A percentile compares a stretch with the other conserved stretches of the same genome.
phyloP scores from a whole-genome alignment of 2,113 vertebrate genomes.

The Notiomystis cincta region DNA sequence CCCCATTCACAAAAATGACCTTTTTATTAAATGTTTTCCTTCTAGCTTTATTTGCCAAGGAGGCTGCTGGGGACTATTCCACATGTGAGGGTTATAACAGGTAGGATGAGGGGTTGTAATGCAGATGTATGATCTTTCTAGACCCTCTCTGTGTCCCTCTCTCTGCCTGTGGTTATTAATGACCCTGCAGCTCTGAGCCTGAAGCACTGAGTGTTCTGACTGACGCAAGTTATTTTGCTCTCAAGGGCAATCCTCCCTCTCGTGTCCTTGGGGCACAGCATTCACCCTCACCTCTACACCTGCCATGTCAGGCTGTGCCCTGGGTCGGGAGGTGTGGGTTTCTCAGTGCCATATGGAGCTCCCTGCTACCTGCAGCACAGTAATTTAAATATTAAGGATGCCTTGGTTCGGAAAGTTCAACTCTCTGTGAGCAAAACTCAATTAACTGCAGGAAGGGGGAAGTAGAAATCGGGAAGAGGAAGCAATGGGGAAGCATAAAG shows the following conservation, averaged over 20 bases:
- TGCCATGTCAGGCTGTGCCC: background rate
- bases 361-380: background rate
- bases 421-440: background rate
- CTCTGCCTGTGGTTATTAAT: background rate
- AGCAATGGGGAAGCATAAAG: background rate
- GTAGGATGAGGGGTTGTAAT: background rate
- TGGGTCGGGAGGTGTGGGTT: background rate
- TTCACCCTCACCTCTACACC: background rate
- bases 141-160: background rate
- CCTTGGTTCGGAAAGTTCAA: background rate
- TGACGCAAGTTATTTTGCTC: background rate
- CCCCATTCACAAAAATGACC: conserved; percentile 42
- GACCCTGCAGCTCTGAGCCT: background rate
- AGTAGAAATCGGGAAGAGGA: background rate
- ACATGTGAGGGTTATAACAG: background rate
- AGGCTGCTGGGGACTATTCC: background rate
- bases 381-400: background rate
- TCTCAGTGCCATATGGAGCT: background rate
- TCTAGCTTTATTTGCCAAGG: background rate
- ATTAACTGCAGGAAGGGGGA: background rate
- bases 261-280: accelerated
- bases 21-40: background rate
- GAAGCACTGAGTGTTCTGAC: background rate
- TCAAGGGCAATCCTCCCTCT: background rate
- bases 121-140: background rate